phyloP scores from a whole-genome alignment of 2,113 vertebrate genomes.

The Callospermophilus lateralis region DNA sequence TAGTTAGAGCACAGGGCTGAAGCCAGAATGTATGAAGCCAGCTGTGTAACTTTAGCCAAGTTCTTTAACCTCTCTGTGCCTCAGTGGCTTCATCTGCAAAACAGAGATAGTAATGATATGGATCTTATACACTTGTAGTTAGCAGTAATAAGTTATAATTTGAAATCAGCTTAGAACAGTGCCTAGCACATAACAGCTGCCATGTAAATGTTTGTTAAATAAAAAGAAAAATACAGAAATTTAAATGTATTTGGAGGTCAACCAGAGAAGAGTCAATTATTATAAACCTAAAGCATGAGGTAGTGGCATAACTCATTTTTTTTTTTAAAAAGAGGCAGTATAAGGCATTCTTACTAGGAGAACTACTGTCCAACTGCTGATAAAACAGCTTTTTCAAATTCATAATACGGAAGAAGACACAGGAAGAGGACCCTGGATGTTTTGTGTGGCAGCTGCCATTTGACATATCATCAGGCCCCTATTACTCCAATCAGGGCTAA shows the following conservation, averaged over 20 bases:
- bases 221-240: neutral
- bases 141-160: neutral
- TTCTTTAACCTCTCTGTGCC: neutral
- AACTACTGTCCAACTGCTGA: neutral
- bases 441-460: neutral
- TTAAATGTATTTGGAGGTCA: neutral
- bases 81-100: neutral
- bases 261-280: neutral
- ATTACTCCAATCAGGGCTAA: neutral
- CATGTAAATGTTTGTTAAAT: neutral
- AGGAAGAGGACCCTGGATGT: neutral
- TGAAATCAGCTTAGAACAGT: neutral
- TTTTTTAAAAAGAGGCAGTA: neutral
- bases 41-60: neutral
- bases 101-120: neutral
- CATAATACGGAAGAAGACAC: neutral
- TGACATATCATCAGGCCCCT: neutral
- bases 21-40: neutral
- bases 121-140: neutral
- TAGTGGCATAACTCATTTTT: neutral
- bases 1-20: neutral
- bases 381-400: neutral
- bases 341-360: neutral
- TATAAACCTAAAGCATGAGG: neutral
- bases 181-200: neutral